Base-by-base conservation (phyloP, 2,888 invertebrate genomes). In the Automeris io region DNA sequence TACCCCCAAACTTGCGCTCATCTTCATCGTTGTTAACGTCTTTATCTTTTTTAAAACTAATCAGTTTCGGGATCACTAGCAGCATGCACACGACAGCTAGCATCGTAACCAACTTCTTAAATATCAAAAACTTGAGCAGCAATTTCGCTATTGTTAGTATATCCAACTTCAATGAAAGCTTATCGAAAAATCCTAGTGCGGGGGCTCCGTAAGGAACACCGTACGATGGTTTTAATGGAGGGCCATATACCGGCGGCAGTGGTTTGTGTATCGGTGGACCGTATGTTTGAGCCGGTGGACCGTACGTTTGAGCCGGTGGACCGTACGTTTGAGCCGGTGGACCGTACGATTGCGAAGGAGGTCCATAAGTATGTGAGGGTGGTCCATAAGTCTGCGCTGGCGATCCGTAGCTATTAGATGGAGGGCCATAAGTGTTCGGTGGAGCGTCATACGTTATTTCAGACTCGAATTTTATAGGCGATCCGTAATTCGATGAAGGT, bases 41-140 rank as follows among this genome's bases (percentile, higher is more conserved):
- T 12, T 63, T 64, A 32, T 72, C 75, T 52, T 85, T 85, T 50
- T 88, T 87, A 47, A 85, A 81, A 29, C 71, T 70, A 41, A 90
- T 88, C 13, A 93, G 69, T 65, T 92, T 92, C 1, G 95, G 94
- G 47, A 94, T 90, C 61, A 94, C 93, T 36, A 95, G 74, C 51
- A 95, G 70, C 61, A 94, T 83, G 61, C 92, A 94, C 53, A 94
- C 89, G 3, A 93, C 86, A 0, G 92, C 94, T 26, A 94, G 90
- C 73, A 94, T 93, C 53, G 93, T 93, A 40, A 95, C 91, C 36
- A 94, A 90, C 73, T 94, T 92, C 74, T 95, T 95, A 68, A 95
- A 94, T 51, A 95, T 91, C 3, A 94, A 76, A 35, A 94, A 69
- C 66, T 95, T 95, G 22, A 94, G 70, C 40, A 94, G 58, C 41